Evolutionary conservation across 2,797 vertebrate species (phyloP), one percentile per base, ranked within the genome.

Genomic region (Channa striata): DNA sequence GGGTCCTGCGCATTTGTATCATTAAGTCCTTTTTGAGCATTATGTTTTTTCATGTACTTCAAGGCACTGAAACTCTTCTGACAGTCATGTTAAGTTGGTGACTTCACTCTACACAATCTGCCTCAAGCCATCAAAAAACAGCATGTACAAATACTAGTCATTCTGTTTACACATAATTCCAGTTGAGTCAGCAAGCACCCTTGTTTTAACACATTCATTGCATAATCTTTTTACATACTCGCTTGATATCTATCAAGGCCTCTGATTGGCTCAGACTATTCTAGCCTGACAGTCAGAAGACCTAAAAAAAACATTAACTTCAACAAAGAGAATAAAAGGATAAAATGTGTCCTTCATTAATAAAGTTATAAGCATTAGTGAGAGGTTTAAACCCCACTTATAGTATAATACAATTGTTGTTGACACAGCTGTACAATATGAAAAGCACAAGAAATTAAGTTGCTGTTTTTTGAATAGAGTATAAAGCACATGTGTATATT

Each of bases 261-360:
- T 59, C 39, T 82, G 71, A 81, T 84, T 84, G 73, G 80, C 36
- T 76, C 52, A 39, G 39, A 50, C 19, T 36, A 21, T 8, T 48
- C 34, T 84, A 77, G 59, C 51, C 71, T 68, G 67, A 84, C 61
- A 75, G 65, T 86, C 84, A 80, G 16, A 39, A 77, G 72, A 80
- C 61, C n/a, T 50, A 65, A 63, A 13, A n/a, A 40, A 73, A 70
- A 53, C 11, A 72, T 69, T 67, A 80, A 59, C 51, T n/a, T 14
- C 56, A 33, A 61, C n/a, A 17, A 11, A 33, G 25, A 16, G 25
- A 17, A 72, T 68, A 60, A 60, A 68, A 59, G 11, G 17, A 47
- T 50, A 56, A 39, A 66, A 4, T 37, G 33, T 59, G 47, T 68
- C 11, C 50, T 25, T n/a, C 50, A 46, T 40, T 11, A 50, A 51